Evolutionary conservation across 2,888 invertebrate species (phyloP).

Genomic region (Limnephilus rhombicus): DNA sequence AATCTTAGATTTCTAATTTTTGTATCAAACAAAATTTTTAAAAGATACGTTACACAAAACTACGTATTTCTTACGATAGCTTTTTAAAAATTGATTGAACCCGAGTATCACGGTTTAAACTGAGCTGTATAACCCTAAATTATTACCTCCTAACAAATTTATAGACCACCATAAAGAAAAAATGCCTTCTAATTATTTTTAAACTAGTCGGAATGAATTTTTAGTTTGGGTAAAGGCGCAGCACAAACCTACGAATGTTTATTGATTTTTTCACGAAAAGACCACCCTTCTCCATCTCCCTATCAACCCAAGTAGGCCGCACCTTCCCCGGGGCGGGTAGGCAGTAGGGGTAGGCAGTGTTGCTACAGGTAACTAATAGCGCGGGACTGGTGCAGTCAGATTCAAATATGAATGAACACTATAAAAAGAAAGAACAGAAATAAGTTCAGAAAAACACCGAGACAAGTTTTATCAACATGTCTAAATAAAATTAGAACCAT

Average conservation of each 20-base stretch:
- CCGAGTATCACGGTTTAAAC: not conserved
- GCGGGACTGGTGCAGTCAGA: not conserved
- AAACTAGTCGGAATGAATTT: not conserved
- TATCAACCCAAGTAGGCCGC: not conserved
- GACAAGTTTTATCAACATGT: too few species aligned
- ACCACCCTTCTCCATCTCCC: not conserved
- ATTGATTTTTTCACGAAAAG: slow-evolving; percentile 40
- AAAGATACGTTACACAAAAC: too few species aligned
- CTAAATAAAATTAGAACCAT: too few species aligned
- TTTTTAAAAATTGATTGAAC: not conserved
- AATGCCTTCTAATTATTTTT: not conserved
- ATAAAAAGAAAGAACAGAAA: not conserved
- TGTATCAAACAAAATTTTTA: too few species aligned
- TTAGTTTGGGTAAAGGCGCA: not conserved
- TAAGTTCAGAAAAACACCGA: too few species aligned
- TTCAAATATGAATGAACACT: not conserved
- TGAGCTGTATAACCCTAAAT: not conserved
- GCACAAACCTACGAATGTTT: slow-evolving; percentile 31
- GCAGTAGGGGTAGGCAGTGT: not conserved
- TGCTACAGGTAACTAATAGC: not conserved
- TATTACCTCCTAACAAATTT: not conserved
- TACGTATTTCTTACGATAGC: too few species aligned
- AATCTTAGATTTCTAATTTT: too few species aligned
- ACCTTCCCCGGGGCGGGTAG: not conserved
- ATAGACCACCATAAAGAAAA: not conserved